phyloP scores from a whole-genome alignment of 1,140 invertebrate genomes.

The Bombus difficillimus region DNA sequence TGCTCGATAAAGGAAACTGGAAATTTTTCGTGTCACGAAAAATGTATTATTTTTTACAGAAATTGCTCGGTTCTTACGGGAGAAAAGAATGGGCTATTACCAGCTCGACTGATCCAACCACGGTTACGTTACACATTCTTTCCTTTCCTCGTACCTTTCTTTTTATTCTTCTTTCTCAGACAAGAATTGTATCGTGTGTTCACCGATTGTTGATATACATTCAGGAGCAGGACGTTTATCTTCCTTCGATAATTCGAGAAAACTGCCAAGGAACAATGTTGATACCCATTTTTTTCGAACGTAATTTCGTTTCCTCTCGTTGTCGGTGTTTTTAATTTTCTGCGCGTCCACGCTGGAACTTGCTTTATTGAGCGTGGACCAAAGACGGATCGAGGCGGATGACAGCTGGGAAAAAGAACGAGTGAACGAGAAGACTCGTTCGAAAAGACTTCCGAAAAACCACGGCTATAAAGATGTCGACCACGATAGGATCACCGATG shows the following conservation, averaged over 20 bases:
- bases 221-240: neutral
- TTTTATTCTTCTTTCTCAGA: neutral
- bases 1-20: constrained; percentile 53
- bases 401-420: neutral
- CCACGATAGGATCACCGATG: constrained; percentile 35
- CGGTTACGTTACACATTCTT: neutral
- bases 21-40: constrained; percentile 41
- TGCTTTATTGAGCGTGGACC: neutral
- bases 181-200: neutral
- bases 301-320: neutral
- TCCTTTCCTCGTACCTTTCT: neutral
- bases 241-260: neutral
- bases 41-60: constrained; percentile 55
- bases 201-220: neutral
- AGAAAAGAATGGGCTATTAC: neutral
- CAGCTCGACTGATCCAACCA: neutral
- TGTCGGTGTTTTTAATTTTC: neutral
- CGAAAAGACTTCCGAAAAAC: constrained; percentile 27
- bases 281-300: neutral
- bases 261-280: neutral
- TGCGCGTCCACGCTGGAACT: neutral
- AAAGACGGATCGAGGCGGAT: neutral
- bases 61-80: constrained; percentile 42
- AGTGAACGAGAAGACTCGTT: neutral
- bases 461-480: constrained; percentile 41